phyloP scores from a whole-genome alignment of 1,140 invertebrate species.

The Chionoecetes opilio region DNA sequence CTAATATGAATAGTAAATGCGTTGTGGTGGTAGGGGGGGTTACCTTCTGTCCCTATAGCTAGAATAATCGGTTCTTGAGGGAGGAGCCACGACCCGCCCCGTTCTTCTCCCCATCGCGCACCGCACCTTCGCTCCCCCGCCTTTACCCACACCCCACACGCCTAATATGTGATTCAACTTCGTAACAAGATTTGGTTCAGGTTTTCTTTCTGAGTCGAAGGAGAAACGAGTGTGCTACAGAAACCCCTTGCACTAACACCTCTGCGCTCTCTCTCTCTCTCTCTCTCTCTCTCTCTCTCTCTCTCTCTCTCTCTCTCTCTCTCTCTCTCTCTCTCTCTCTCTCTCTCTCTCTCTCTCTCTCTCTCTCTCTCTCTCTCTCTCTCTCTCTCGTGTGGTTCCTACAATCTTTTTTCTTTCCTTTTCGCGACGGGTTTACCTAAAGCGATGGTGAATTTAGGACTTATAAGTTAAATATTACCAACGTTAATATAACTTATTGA shows the following conservation, averaged over 20 bases:
- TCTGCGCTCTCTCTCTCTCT: not conserved
- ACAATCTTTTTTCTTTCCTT: not conserved
- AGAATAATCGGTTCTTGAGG: too few relatives aligned
- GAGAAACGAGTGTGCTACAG: not conserved
- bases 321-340: not conserved
- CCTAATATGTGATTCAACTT: slow-evolving; percentile 29
- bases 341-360: too few relatives aligned
- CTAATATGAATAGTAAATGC: slow-evolving; percentile 10
- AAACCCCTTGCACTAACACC: not conserved
- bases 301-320: slow-evolving; percentile 20
- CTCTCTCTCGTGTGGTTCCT: not conserved
- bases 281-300: not conserved
- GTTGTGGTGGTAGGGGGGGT: not conserved
- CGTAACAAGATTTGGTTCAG: slow-evolving; percentile 18
- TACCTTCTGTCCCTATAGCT: not conserved
- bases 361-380: too few relatives aligned
- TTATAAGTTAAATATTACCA: not conserved
- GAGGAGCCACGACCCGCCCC: not conserved
- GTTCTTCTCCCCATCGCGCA: not conserved
- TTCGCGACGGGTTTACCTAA: not conserved
- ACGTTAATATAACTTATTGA: slow-evolving; percentile 10
- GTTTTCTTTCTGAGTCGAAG: not conserved
- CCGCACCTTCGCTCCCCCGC: not conserved
- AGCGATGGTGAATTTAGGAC: not conserved
- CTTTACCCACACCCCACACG: not conserved